A percentile compares a stretch with the other conserved stretches of the same genome.
Conservation (phyloP, 2,888 invertebrate species). For the Eledona agricola region DNA sequence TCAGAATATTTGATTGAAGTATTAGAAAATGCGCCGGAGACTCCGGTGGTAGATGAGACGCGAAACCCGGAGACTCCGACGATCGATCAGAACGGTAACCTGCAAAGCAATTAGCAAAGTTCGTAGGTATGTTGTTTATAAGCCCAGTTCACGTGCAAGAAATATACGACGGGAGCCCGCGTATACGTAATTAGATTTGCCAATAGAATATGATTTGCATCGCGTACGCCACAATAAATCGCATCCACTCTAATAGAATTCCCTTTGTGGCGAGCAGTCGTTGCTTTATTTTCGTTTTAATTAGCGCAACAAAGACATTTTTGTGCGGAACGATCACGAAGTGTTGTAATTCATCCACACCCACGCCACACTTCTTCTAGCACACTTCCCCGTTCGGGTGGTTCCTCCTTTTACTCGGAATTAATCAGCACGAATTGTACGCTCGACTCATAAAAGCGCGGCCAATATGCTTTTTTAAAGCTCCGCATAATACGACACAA, state of each 20-base stretch:
- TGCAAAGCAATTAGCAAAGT: conserved; percentile 25
- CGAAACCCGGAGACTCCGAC: conserved; percentile 29
- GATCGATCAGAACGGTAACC: conserved; percentile 26
- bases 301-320: conserved; percentile 21
- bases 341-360: conserved; percentile 32
- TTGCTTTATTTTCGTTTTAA: conserved; percentile 18
- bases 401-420: no score
- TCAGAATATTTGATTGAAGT: no score
- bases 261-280: conserved; percentile 1
- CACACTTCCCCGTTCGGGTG: conserved; percentile 34
- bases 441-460: conserved; percentile 44
- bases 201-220: conserved; percentile 19
- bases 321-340: conserved; percentile 22
- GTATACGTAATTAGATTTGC: conserved; percentile 19
- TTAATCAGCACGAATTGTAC: no score
- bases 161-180: conserved; percentile 18
- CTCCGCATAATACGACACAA: conserved; percentile 53
- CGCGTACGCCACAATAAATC: conserved; percentile 13
- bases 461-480: conserved; percentile 53
- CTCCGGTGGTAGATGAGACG: conserved; percentile 21
- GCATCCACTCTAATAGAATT: conserved; percentile 7
- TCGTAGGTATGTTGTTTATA: conserved; percentile 20
- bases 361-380: conserved; percentile 23
- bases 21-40: conserved; percentile 16
- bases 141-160: conserved; percentile 3